Base-by-base conservation (phyloP, 2,888 invertebrate genomes). In the Troilus luridus region DNA sequence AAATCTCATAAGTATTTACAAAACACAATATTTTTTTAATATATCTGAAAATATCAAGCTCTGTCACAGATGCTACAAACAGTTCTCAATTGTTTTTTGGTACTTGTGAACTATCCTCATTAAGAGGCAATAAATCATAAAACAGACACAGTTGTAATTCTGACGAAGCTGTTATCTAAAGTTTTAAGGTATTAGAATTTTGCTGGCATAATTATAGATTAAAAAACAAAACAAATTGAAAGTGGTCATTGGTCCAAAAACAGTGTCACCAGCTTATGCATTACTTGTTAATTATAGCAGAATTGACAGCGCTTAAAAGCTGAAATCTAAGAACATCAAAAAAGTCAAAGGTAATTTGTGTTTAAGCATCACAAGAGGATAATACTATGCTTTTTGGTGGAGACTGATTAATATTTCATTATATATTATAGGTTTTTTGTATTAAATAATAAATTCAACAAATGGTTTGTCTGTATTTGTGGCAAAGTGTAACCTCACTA, bases 1-100 rank as follows among this genome's bases (percentile, higher is more conserved):
- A 77, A 59, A 59, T 88, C 60, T 60, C 88, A 62, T 59, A 60
- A 89, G 12, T 89, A 89, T 89, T 64, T 89, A 89, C 89, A 89
- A n/a, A 89, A 64, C 54, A 89, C 21, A 89, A 85, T 85, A 85
- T 85, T 85, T 54, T 67, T 77, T 85, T 56, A 58, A 85, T 85
- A 58, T 56, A 85, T 85, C n/a, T 56, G 56, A 85, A 85, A 85
- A 85, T 85, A 85, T 85, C 85, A 85, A 85, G 85, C 85, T 85
- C 85, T 85, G 85, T 85, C 27, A 56, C 85, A 85, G 85, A 85
- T 85, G 85, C 54, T 81, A 81, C 81, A 81, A 54, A 81, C 81
- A 81, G 41, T 85, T 85, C 41, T 85, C n/a, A 77, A 77, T 41
- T 41, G 41, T 77, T 27, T 77, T 77, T 77, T 27, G 19, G 72